Base-by-base conservation (phyloP, 2,113 vertebrate genomes). In the Chionomys nivalis region DNA sequence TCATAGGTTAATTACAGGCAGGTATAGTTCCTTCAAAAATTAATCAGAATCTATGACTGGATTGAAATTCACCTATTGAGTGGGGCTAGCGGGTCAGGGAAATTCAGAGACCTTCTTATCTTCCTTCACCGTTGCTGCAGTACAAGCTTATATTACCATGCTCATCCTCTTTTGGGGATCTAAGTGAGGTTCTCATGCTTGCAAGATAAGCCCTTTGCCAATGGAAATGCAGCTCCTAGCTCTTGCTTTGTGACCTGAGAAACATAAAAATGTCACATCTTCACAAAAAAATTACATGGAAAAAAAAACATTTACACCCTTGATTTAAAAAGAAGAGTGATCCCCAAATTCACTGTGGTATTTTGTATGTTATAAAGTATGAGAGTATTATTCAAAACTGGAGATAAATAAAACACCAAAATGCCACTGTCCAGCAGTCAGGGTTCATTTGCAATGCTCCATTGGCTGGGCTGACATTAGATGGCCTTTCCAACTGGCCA, bases 401-500 rank as follows among this genome's bases (percentile, higher is more conserved):
- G 11, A 55, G 52, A 92, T 52, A 95, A 95, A 93, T 72, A 96
- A 96, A 87, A 11, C 19, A 75, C 55, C 75, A 39, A 91, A 91
- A 95, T 94, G 87, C 58, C 83, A 72, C 26, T 68, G 23, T 55
- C 55, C 44, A 36, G 17, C 63, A 75, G 49, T 68, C 28, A 42
- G 33, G 31, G 79, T 79, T 89, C 87, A 90, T 94, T 90, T 95
- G 93, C 68, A 91, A 96, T 72, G 63, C 65, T 39, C 83, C 9
- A 0, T 2, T 75, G 79, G 21, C 58, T 49, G 72, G 81, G 52
- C 86, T 97, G 97, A 95, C 95, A 94, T 95, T 88, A 79, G 65
- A 5, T 87, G 91, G 94, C 97, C 95, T 98, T 97, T 97, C 81
- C 89, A 73, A 96, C 79, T 95, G 77, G 44, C 81, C 49, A n/a